These are phyloP conservation scores for Sylvilagus bachmani DNA, from an alignment of 2,113 vertebrate genomes.

Conservation along the genomic window DNA sequence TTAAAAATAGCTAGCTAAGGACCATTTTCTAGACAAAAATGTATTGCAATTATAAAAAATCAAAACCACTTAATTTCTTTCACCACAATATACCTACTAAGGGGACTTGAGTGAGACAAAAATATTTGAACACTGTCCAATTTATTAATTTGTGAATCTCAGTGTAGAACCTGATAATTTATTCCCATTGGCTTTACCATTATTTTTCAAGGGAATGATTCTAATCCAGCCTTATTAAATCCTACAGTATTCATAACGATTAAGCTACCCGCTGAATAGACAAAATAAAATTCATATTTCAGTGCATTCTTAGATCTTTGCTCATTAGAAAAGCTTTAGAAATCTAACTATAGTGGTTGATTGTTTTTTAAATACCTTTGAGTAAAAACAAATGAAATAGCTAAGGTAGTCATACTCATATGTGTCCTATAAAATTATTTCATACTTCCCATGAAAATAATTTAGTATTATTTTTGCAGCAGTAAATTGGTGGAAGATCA, in stretches of 20 bases:
- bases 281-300: conserved; percentile 24
- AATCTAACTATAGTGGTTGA: neutral
- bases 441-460: conserved; percentile 1
- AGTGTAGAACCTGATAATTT: conserved; percentile 35
- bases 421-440: conserved; percentile 41
- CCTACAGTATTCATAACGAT: neutral
- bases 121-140: conserved; percentile 15
- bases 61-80: neutral
- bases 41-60: conserved; percentile 21
- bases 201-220: conserved; percentile 52
- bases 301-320: conserved; percentile 54
- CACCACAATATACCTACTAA: neutral
- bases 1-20: conserved; percentile 27
- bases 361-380: conserved; percentile 65
- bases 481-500: conserved; percentile 41
- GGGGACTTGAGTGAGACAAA: neutral
- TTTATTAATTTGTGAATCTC: conserved; percentile 49
- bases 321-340: conserved; percentile 56
- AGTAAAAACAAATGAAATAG: conserved; percentile 61
- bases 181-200: neutral
- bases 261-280: neutral
- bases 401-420: neutral
- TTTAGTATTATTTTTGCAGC: conserved; percentile 47
- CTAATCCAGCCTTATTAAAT: neutral
- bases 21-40: conserved; percentile 35